A percentile compares a stretch with the other conserved stretches of the same genome.
Conservation (phyloP, 2,113 vertebrate species). For the Oplegnathus fasciatus region DNA sequence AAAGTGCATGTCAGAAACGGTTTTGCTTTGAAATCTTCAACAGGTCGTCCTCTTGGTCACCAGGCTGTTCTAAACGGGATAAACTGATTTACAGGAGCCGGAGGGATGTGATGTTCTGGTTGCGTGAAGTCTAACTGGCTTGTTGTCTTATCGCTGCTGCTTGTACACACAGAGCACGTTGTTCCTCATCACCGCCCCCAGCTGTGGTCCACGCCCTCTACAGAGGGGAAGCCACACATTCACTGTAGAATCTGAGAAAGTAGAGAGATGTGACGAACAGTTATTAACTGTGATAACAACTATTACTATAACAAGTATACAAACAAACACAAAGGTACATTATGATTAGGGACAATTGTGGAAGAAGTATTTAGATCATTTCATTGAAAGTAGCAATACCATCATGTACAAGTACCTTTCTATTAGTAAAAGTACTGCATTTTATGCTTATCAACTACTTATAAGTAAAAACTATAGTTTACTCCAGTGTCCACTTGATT, state of each 20-base stretch:
- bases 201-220: constrained; percentile 46
- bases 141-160: constrained; percentile 43
- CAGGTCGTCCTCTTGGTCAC: constrained; percentile 58
- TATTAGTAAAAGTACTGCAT: too few species aligned
- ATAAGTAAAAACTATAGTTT: background rate
- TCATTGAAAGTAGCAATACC: too few species aligned
- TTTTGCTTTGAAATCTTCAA: constrained; percentile 59
- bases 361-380: background rate
- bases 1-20: constrained; percentile 87
- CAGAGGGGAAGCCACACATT: constrained; percentile 44
- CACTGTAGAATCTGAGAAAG: background rate
- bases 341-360: background rate
- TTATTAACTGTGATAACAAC: background rate
- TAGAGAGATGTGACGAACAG: background rate
- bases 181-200: constrained; percentile 53
- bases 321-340: background rate
- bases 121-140: constrained; percentile 11
- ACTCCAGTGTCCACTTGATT: background rate
- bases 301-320: background rate
- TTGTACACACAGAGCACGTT: constrained; percentile 61
- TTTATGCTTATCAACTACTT: background rate
- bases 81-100: constrained; percentile 8
- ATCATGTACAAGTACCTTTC: too few species aligned
- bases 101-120: constrained; percentile 24
- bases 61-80: constrained; percentile 11